Conservation (phyloP, 2,888 invertebrate species). For the Anaspis maculata region DNA sequence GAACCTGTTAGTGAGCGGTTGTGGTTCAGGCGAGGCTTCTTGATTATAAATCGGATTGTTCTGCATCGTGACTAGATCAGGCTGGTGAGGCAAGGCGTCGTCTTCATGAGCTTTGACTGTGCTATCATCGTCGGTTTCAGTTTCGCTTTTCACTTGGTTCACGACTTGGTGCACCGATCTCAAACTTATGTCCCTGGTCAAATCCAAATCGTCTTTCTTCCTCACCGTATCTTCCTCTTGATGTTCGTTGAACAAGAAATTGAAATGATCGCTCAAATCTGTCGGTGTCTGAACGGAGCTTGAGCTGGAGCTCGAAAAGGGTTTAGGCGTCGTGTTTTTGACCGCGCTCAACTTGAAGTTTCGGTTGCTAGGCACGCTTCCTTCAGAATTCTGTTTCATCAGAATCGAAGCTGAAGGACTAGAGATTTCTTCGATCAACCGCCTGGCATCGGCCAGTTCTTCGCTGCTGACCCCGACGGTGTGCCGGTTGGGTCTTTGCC, state of each 20-base stretch:
- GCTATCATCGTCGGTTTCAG: slow-evolving; percentile 29
- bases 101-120: slow-evolving; percentile 21
- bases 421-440: slow-evolving; percentile 60
- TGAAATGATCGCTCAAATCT: slow-evolving; percentile 34
- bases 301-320: slow-evolving; percentile 35
- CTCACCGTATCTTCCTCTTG: slow-evolving; percentile 4
- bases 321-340: slow-evolving; percentile 40
- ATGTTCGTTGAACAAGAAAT: slow-evolving; percentile 34
- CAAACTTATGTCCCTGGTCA: slow-evolving; percentile 16
- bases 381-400: slow-evolving; percentile 45
- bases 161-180: slow-evolving; percentile 22
- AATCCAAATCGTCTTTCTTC: slow-evolving; percentile 18
- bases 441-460: slow-evolving; percentile 70
- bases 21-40: slow-evolving; percentile 10
- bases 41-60: slow-evolving; percentile 32
- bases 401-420: slow-evolving; percentile 23
- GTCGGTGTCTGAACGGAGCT: slow-evolving; percentile 38
- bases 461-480: slow-evolving; percentile 78
- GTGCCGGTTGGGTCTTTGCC: slow-evolving; percentile 61
- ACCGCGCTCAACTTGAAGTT: slow-evolving; percentile 21
- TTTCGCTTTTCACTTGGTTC: slow-evolving; percentile 24
- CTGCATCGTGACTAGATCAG: slow-evolving; percentile 22
- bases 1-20: slow-evolving; percentile 42
- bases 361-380: slow-evolving; percentile 30
- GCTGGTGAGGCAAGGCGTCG: slow-evolving; percentile 6